Evolutionary conservation across 2,113 vertebrate species (phyloP), one percentile per base, ranked within the genome.

Genomic region (Etheostoma spectabile): DNA sequence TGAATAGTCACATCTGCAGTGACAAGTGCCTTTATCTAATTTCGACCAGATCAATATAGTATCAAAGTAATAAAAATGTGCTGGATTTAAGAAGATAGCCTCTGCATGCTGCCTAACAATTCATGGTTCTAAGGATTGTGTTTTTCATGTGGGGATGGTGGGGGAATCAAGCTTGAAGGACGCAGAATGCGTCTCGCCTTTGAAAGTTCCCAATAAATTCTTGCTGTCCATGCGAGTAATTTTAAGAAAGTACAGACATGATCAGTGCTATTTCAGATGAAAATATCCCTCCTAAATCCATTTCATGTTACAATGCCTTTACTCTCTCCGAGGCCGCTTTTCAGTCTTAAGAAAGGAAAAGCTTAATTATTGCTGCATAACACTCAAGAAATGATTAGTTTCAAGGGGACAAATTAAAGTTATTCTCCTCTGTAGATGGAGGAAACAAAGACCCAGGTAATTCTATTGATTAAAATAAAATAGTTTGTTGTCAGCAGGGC

Each of bases 401-500:
- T 93, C 82, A 91, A 57, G 82, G 81, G 88, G 75, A 84, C 79
- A 86, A 84, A 91, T 88, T 88, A 86, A 91, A 91, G 76, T 71
- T 77, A 74, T 86, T 86, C 76, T 87, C 86, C 76, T 82, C 79
- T 74, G 74, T 63, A 74, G 53, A 90, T 49, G 85, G 78, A 81
- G 68, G 79, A 86, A 90, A 90, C 63, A 89, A 90, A 83, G 83
- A 83, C n/a, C 49, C 48, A 55, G 62, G 78, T 89, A 87, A 93
- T 88, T 89, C 51, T 57, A 79, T 88, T 89, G 86, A 93, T 86
- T 89, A 82, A 83, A 88, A 87, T 70, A 89, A 90, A 90, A 24
- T 53, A 74, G 56, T 90, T 80, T 77, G 80, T 72, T 64, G 77
- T 88, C 83, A 52, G 74, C 71, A 35, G 73, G 19, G 76, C 78